Evolutionary conservation across 2,888 invertebrate genomes (phyloP), one percentile per base, ranked within the genome.

Genomic region (Drosophila basisetae): DNA sequence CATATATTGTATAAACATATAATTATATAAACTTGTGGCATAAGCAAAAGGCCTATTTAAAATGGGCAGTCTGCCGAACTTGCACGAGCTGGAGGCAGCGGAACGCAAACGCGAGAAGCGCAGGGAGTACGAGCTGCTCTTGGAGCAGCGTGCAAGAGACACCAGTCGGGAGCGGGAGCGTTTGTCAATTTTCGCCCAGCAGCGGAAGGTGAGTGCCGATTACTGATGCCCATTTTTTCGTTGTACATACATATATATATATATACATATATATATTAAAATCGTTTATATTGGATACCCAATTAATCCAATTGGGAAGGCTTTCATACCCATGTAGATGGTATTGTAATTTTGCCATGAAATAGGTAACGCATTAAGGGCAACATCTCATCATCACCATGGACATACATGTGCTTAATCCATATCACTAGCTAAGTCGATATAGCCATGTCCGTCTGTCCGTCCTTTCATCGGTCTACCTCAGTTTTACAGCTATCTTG

Each of bases 1-100:
- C 10, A 25, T 33, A 16, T 37, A 33, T 30, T 18, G 31, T 39
- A 28, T 37, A 18, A 31, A 18, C 11, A 47, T 49, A 61, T 52
- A 28, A 52, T 28, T 41, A 31, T 52, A 35, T 16, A 18, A 60
- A 63, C 18, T 62, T 61, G n/a, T 49, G 64, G n/a, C 31, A 53
- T 9, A 63, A 58, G 53, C 31, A 37, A 35, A 49, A 35, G 13
- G 28, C 11, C 11, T 55, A 11, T 28, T 47, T 13, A 59, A 65
- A 35, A 96, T 96, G 96, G 95, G 96, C 63, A 95, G 95, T 84
- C 91, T 96, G 86, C 96, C 96, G 78, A 95, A 96, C 92, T 92
- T 96, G 70, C 95, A 95, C 90, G 95, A 95, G 88, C 93, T 96
- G 89, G 94, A 94, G 78, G 89, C 91, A 52, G 91, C 91, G 62